Evolutionary conservation across 2,113 vertebrate species (phyloP), one percentile per base, ranked within the genome.

Genomic region (Harpagus bidentatus): DNA sequence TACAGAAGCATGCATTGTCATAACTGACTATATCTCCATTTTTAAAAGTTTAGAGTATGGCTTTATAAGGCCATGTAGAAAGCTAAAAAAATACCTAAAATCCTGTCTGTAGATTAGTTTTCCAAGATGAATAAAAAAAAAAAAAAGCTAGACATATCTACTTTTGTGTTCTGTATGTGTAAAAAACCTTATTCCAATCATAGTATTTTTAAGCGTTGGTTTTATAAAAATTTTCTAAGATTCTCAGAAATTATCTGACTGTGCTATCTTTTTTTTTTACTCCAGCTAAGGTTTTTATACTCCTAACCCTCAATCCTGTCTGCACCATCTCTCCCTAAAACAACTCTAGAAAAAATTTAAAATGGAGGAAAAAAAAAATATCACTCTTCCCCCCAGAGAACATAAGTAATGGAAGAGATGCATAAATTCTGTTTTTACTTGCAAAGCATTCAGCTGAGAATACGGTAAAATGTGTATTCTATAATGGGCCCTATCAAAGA

Each of bases 11-110:
- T 1, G 0, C 9, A 70, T 20, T 23, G 31, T 62, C 16, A 6
- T 10, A 34, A 17, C 10, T 16, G 16, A 58, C 38, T 13, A 2
- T 11, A 73, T 4, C 47, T 25, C n/a, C 3, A 11, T 5, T 22
- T 40, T 42, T 5, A 12, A 0, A 48, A 42, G 23, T 42, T 50
- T 22, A 65, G 14, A 38, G 36, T 4, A n/a, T 0, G 2, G 21
- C 45, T 90, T 63, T 7, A 7, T 21, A 47, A 81, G 55, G 63
- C 17, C 53, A 62, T 1, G 7, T 4, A 56, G 8, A 28, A 53
- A 78, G 10, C 29, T 65, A 45, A 66, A 53, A 59, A 66, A 43
- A 17, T 4, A 66, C 2, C 13, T 31, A 2, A 48, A 76, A 48
- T 72, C 48, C 13, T 29, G 21, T 31, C 66, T 47, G 31, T 7